A percentile compares a stretch with the other conserved stretches of the same genome.
phyloP scores from a whole-genome alignment of 2,888 invertebrate genomes.

The Iselma pallidipennis region DNA sequence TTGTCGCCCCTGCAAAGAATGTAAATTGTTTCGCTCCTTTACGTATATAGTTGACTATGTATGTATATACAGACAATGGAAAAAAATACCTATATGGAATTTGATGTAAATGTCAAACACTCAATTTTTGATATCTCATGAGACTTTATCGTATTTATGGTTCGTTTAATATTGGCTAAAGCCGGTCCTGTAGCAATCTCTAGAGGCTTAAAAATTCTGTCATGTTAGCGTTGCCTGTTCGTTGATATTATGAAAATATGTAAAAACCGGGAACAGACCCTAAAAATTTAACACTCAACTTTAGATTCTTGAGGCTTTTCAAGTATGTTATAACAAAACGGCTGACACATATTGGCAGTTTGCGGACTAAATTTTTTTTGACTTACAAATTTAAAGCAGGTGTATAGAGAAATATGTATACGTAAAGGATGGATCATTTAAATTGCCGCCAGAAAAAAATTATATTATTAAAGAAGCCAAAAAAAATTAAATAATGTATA shows the following conservation, averaged over 20 bases:
- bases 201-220: background rate
- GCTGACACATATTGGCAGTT: conserved; percentile 23
- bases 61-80: background rate
- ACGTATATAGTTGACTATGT: background rate
- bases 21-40: background rate
- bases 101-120: background rate
- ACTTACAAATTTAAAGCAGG: conserved; percentile 18
- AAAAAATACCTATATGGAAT: background rate
- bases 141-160: background rate
- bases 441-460: background rate
- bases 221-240: background rate
- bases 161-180: conserved; percentile 3
- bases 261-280: background rate
- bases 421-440: background rate
- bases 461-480: background rate
- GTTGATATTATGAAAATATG: background rate
- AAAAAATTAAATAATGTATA: background rate
- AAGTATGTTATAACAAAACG: conserved; percentile 22
- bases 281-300: background rate
- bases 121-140: background rate
- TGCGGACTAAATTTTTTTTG: conserved; percentile 8
- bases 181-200: background rate
- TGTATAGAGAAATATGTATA: conserved; percentile 1
- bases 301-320: background rate
- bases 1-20: no score